Evolutionary conservation across 2,113 vertebrate species (phyloP), one percentile per base, ranked within the genome.

Genomic region (Scophthalmus maximus): DNA sequence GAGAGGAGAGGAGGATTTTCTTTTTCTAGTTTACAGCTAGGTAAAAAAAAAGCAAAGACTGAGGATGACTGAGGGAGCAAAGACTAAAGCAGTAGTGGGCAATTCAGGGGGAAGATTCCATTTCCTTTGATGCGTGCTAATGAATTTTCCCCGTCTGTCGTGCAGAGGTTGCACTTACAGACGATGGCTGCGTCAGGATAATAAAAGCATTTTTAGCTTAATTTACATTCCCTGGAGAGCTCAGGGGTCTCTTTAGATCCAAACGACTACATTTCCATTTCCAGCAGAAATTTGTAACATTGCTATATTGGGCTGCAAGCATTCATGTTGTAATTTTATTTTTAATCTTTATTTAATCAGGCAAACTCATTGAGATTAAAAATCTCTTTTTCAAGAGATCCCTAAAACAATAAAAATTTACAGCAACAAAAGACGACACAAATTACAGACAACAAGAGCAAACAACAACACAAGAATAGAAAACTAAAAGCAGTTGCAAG

Each of bases 181-280:
- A 58, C 14, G 10, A 68, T 71, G 66, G 32, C 42, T 27, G 25
- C 38, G 64, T 75, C 46, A 52, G 53, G 49, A 80, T 73, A 62
- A 77, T 65, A 65, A 70, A 78, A 68, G 42, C 6, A 2, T 71
- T n/a, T 65, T 82, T 44, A 56, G 75, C 69, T 58, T 74, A 75
- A 81, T 84, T 75, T 79, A 49, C 68, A 64, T 84, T 66, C 57
- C 55, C 67, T 14, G 61, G 76, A 69, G 68, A 81, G 20, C 2
- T 1, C 10, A 1, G 0, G 0, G 62, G 55, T 70, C 49, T 66
- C 20, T 61, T 66, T 34, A 38, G n/a, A 72, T 34, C 50, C 6
- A 12, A 81, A 79, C 44, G 59, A 27, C 27, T 32, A 38, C 29
- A 20, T 72, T 76, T 64, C 58, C 51, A 75, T 32, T 71, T 34